phyloP scores from a whole-genome alignment of 1,140 invertebrate species.

The Venustaconcha ellipsiformis region DNA sequence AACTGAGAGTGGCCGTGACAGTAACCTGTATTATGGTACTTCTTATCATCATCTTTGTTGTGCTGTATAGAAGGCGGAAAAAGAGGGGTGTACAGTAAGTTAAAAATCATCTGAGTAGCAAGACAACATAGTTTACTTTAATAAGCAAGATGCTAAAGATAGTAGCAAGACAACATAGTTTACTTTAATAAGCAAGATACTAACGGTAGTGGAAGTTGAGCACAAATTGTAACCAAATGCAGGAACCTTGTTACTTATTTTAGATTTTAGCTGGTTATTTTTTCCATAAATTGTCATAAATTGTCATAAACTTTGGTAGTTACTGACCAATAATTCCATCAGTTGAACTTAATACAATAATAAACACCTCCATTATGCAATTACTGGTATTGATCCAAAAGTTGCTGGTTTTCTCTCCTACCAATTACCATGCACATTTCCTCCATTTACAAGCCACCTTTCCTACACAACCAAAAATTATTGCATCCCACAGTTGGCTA shows the following conservation, averaged over 20 bases:
- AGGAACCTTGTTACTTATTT: neutral
- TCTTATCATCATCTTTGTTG: slow-evolving; percentile 36
- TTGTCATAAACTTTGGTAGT: neutral
- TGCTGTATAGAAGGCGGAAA: slow-evolving; percentile 45
- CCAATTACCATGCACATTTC: no score
- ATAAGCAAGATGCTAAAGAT: neutral
- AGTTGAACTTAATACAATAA: neutral
- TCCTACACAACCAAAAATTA: no score
- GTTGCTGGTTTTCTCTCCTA: no score
- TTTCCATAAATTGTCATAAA: neutral
- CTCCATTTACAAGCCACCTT: no score
- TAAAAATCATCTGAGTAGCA: neutral
- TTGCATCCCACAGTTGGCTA: no score
- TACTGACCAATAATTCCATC: neutral
- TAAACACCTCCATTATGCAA: no score
- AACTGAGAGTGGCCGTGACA: slow-evolving; percentile 42
- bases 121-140: neutral
- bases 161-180: neutral
- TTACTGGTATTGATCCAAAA: no score
- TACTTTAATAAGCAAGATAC: neutral
- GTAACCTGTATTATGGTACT: slow-evolving; percentile 48
- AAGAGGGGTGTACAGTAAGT: slow-evolving; percentile 42
- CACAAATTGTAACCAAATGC: neutral
- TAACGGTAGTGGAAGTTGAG: neutral
- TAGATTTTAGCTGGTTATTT: no score